Evolutionary conservation across 1,140 invertebrate genomes (phyloP), one percentile per base, ranked within the genome.

Genomic region (Thalassaphorura encarpata): DNA sequence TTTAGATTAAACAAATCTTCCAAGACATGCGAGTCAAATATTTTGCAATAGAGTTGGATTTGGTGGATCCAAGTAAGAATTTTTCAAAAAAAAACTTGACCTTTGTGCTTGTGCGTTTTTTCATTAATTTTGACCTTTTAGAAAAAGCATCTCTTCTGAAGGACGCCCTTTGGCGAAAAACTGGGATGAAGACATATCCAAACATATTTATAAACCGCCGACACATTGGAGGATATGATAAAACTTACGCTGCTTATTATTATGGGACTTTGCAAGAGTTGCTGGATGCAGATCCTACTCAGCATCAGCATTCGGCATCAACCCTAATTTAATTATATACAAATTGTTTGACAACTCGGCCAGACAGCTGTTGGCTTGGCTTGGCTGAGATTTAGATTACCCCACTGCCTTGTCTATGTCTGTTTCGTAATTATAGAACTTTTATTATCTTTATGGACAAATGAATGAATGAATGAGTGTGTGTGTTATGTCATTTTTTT

Each of bases 101-200:
- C n/a, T 11, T 11, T 36, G 11, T 11, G 33, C 33, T 11, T 11
- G 28, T 15, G 26, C n/a, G 11, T 51, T 39, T 15, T 18, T 51
- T 16, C 8, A 27, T 51, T 51, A n/a, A 21, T 51, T 36, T 39
- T 5, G 6, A 4, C 28, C 24, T 8, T 24, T 13, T 16, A 39
- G 48, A 33, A 11, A 51, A 47, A 47, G 24, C 8, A 18, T 13
- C 13, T 3, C 24, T 51, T 8, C n/a, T 51, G 8, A 51, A 39
- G 21, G 48, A 24, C 3, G 48, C 48, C n/a, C 48, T 51, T 19
- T 51, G 26, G 26, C 4, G 33, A 23, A 51, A 51, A 23, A 51
- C 48, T 8, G 48, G 48, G 48, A 51, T 51, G 48, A 21, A 27
- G 21, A 51, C 48, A 13, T 51, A 29, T 26, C 48, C 48, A 33